phyloP scores from a whole-genome alignment of 2,888 invertebrate species.

The Papilio elwesi region DNA sequence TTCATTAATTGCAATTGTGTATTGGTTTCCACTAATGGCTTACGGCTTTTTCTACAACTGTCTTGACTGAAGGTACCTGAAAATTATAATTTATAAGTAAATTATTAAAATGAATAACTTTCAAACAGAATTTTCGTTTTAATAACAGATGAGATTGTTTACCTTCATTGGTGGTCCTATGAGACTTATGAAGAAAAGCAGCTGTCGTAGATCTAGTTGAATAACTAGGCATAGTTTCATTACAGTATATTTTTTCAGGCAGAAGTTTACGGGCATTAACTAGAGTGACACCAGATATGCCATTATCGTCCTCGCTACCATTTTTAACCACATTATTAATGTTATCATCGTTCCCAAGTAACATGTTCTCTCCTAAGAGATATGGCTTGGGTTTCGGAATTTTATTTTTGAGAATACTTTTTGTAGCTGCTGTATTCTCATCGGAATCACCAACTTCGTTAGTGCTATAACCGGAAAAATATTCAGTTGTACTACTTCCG shows the following conservation, averaged over 20 bases:
- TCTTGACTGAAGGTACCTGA: slow-evolving; percentile 36
- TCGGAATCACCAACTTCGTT: slow-evolving; percentile 64
- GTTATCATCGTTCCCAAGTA: slow-evolving; percentile 64
- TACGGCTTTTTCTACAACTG: slow-evolving; percentile 32
- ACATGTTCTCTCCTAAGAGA: slow-evolving; percentile 88
- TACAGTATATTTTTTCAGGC: slow-evolving; percentile 56
- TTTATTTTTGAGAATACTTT: slow-evolving; percentile 90
- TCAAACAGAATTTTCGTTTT: too few species aligned
- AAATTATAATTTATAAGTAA: slow-evolving; percentile 7
- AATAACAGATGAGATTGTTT: slow-evolving; percentile 40
- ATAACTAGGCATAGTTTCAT: slow-evolving; percentile 54
- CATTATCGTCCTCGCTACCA: slow-evolving; percentile 47
- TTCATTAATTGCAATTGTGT: slow-evolving; percentile 16
- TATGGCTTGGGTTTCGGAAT: slow-evolving; percentile 90
- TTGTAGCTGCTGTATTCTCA: slow-evolving; percentile 84
- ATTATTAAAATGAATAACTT: too few species aligned
- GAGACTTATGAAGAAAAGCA: slow-evolving; percentile 50
- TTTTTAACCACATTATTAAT: slow-evolving; percentile 47
- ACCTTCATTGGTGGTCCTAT: slow-evolving; percentile 68
- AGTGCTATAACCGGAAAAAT: slow-evolving; percentile 48
- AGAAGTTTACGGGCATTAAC: slow-evolving; percentile 74
- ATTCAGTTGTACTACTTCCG: slow-evolving; percentile 50
- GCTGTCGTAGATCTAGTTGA: slow-evolving; percentile 51
- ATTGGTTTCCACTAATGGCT: background rate
- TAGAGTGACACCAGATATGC: slow-evolving; percentile 66